These are phyloP conservation scores for Hydrochoerus hydrochaeris DNA, from an alignment of 2,113 vertebrate species.

Conservation along the genomic window DNA sequence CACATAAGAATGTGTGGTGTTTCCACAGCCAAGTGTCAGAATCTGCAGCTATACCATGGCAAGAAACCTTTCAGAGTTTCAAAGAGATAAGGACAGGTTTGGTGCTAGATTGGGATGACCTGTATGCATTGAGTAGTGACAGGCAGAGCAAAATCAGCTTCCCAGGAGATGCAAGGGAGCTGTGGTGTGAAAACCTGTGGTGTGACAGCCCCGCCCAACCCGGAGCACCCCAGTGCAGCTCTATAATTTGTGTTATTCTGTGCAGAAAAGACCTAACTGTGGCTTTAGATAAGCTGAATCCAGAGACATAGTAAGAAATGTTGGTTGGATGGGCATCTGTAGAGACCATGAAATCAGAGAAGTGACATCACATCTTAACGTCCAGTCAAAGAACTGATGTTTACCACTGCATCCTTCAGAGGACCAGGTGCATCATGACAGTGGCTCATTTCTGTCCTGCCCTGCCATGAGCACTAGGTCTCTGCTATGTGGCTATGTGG, in stretches of 20 bases:
- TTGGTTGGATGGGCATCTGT: rapidly evolving
- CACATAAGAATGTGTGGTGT: too few relatives aligned
- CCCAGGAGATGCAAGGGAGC: too few relatives aligned
- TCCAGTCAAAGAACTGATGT: not conserved
- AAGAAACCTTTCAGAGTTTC: not conserved
- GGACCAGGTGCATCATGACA: not conserved
- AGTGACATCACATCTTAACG: not conserved
- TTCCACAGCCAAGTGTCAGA: too few relatives aligned
- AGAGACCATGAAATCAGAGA: not conserved
- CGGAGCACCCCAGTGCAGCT: too few relatives aligned
- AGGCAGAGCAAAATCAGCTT: too few relatives aligned
- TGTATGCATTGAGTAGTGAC: too few relatives aligned
- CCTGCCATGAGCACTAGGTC: not conserved
- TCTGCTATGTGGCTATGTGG: not conserved
- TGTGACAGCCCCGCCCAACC: too few relatives aligned
- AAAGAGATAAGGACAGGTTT: too few relatives aligned
- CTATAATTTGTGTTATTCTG: too few relatives aligned
- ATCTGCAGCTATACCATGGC: too few relatives aligned
- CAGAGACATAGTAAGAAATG: not conserved
- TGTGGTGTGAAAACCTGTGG: too few relatives aligned
- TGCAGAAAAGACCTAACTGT: not conserved
- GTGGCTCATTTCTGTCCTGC: rapidly evolving
- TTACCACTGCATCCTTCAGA: not conserved
- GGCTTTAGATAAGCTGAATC: not conserved
- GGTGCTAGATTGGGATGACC: too few relatives aligned